Conservation (phyloP, 1,140 invertebrate species). For the Fopius arisanus region DNA sequence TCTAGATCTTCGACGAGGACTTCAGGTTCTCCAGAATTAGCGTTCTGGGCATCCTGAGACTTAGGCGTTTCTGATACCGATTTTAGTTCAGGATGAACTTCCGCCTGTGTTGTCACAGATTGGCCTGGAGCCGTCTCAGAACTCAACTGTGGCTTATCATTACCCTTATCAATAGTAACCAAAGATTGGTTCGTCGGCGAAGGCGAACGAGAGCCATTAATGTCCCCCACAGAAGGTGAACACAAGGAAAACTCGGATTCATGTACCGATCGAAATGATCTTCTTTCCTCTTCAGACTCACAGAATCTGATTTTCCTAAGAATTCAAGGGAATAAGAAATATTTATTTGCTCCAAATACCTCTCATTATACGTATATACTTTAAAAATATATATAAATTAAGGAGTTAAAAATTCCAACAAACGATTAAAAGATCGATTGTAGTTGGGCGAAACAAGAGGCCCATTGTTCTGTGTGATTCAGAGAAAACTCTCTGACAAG, state of each 20-base stretch:
- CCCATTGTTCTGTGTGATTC: neutral
- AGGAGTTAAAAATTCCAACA: neutral
- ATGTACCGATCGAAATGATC: too few relatives aligned
- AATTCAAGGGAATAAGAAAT: neutral
- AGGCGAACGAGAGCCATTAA: too few relatives aligned
- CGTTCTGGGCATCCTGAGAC: neutral
- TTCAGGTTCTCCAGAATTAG: neutral
- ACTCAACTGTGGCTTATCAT: too few relatives aligned
- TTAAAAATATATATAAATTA: neutral
- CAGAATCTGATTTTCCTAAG: too few relatives aligned
- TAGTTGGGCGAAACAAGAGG: neutral
- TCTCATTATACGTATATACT: neutral
- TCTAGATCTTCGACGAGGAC: neutral
- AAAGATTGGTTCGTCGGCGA: too few relatives aligned
- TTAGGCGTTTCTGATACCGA: neutral
- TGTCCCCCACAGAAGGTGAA: too few relatives aligned
- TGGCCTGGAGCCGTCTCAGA: neutral
- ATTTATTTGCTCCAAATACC: neutral
- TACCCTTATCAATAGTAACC: too few relatives aligned
- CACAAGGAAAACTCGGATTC: too few relatives aligned
- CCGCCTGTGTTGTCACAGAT: neutral
- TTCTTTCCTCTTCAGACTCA: too few relatives aligned
- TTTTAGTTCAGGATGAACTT: neutral
- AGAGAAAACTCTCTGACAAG: neutral
- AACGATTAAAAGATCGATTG: neutral